Base-by-base conservation (phyloP, 1,140 invertebrate genomes). In the Caerostris darwini region DNA sequence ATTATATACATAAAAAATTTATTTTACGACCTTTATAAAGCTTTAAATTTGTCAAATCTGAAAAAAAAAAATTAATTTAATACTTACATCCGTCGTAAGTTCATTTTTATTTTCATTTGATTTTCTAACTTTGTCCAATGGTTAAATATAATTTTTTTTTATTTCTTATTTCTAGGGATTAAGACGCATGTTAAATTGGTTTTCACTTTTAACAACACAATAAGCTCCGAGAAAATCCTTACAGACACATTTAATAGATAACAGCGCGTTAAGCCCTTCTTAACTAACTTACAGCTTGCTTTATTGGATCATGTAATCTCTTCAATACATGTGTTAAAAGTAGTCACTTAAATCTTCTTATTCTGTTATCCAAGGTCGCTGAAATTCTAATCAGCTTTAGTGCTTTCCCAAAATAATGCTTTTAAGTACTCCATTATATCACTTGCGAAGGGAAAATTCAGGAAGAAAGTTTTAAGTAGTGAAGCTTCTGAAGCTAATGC, bases 361-460 rank as follows among this genome's bases (percentile, higher is more conserved):
- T 58, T 85, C 83, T 85, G 57, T 59, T 85, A 57, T 85, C 54
- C 17, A 77, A 77, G 34, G 71, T 77, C 71, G 83, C 57, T 85
- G 83, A 85, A 85, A 85, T 59, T 58, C 17, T 85, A 85, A 85
- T 85, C 83, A 58, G 83, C 83, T 85, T 59, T 85, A 58, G 83
- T 85, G 57, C 57, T 85, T n/a, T 57, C 56, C 83, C 54, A 58
- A 58, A 85, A 85, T 85, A 85, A 85, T 58, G 83, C 83, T 85
- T 85, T 85, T 85, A 85, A 85, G 83, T 50, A n/a, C 56, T 85
- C 50, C 83, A 85, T 85, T 59, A 85, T 57, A 58, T 85, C 57
- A 59, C 71, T 77, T 77, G 34, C 71, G 34, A 14, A 50, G 19
- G 14, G 71, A 5, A 53, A 12, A 34, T 53, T 50, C 34, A 3